Evolutionary conservation across 1,140 invertebrate genomes (phyloP).

Genomic region (Tyrophagus putrescentiae): DNA sequence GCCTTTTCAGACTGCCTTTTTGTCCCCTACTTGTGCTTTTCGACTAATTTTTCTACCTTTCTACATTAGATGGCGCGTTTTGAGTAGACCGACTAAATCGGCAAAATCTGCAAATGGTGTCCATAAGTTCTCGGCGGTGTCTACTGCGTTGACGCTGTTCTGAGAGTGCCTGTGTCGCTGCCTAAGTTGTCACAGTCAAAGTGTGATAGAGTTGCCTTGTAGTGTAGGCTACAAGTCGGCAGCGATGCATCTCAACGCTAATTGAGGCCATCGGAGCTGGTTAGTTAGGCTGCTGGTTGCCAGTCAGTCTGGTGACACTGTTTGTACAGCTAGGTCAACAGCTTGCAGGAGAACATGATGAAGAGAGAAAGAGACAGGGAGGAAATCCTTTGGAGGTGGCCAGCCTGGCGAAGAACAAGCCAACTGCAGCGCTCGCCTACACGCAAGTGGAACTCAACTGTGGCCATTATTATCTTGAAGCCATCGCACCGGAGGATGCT

Average conservation of each 20-base stretch:
- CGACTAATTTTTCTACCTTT: no score
- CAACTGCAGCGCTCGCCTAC: neutral
- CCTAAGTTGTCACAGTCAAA: no score
- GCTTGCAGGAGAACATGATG: neutral
- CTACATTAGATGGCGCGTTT: no score
- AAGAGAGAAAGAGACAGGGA: neutral
- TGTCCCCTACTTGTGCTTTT: no score
- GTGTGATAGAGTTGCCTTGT: no score
- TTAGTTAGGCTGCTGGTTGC: neutral
- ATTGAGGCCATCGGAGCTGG: neutral
- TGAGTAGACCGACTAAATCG: no score
- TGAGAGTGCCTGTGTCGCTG: no score
- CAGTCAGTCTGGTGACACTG: neutral
- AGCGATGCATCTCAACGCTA: neutral
- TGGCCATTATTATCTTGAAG: conserved; percentile 1
- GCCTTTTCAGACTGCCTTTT: no score
- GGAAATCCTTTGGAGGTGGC: conserved; percentile 1
- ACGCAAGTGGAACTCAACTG: neutral
- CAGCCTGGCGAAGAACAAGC: neutral
- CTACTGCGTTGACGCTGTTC: no score
- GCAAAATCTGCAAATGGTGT: no score
- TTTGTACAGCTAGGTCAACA: conserved; percentile 14
- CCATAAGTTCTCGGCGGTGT: no score
- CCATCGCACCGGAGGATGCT: neutral
- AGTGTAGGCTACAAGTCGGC: no score